Base-by-base conservation (phyloP, 2,888 invertebrate genomes). In the Bibio marci region DNA sequence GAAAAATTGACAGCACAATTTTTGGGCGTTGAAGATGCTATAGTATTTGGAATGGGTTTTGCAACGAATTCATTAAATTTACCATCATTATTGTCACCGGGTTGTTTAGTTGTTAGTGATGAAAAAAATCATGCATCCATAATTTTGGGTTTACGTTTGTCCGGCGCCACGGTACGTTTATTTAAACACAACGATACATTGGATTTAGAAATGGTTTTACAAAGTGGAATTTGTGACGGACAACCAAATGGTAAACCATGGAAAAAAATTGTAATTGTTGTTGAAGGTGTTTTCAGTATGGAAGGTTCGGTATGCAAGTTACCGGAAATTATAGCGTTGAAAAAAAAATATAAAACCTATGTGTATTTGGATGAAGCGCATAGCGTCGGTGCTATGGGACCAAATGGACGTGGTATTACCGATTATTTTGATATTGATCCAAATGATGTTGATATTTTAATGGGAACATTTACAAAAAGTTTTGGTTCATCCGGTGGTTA, bases 381-480 rank as follows among this genome's bases (percentile, higher is more conserved):
- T 65, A 91, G 91, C 53, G 76, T 94, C 43, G 97, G 97, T 39
- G 95, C 97, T 2, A 69, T 94, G 67, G 97, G 97, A 4, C 67
- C 74, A 26, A 67, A 70, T 50, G 97, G 95, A 0, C 71, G 83
- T 46, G 97, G 97, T 12, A 79, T 88, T 22, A 67, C 80, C 1
- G 95, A 97, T 59, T 87, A 85, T 65, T 87, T 80, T 57, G 76
- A 76, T 33, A 74, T 81, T 44, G 67, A 80, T 63, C 80, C 94
- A 0, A 64, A 60, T 4, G 86, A 95, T 53, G 72, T 98, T 14
- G 97, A 98, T 56, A 78, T 88, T 50, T 70, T 94, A 47, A 98
- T 98, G 97, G 97, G 97, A 49, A 98, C 97, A 19, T 94, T 92
- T 60, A 97, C 97, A 3, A 98, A 98, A 67, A 95, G 95, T 59